Evolutionary conservation across 2,113 vertebrate species (phyloP), one percentile per base, ranked within the genome.

Genomic region (Larimichthys polyactis): DNA sequence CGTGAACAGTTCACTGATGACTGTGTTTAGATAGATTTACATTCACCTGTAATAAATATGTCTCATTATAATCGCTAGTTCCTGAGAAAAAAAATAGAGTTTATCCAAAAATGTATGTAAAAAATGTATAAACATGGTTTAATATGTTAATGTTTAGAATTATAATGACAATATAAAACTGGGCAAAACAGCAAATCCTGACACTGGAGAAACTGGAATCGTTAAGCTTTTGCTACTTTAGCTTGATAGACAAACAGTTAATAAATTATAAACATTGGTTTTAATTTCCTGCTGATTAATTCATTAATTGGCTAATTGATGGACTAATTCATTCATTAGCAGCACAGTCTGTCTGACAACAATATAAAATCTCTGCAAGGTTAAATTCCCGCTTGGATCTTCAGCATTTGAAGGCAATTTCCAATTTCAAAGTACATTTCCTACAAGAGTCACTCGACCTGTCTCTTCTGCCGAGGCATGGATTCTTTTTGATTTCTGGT

Each of bases 401-500:
- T 63, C 58, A 49, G 27, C 24, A 9, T 1, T 58, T 32, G 17
- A 17, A 43, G 16, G 32, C 20, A 27, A 20, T 20, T 27, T 16
- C 1, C 17, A 60, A 15, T 60, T 49, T 3, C 49, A 66, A 44
- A 76, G 22, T 9, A 43, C 9, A 24, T 19, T 69, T 24, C 49
- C 49, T n/a, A 79, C 51, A 57, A 59, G 62, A 68, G 52, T 43
- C 27, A 20, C 52, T 74, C 27, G 54, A 67, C 55, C 70, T 59
- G 1, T 60, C 16, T 6, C 22, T 60, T 55, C 24, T 8, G 19
- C 17, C 44, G 64, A 75, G 10, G 36, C 70, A 15, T 0, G 0
- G 19, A 72, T 58, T 58, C 19, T 14, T 40, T 40, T 40, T 20
- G 12, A 5, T 20, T 73, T 51, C 4, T 24, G 17, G 8, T 1